phyloP scores from a whole-genome alignment of 2,888 invertebrate species.

The Lymantria dispar region DNA sequence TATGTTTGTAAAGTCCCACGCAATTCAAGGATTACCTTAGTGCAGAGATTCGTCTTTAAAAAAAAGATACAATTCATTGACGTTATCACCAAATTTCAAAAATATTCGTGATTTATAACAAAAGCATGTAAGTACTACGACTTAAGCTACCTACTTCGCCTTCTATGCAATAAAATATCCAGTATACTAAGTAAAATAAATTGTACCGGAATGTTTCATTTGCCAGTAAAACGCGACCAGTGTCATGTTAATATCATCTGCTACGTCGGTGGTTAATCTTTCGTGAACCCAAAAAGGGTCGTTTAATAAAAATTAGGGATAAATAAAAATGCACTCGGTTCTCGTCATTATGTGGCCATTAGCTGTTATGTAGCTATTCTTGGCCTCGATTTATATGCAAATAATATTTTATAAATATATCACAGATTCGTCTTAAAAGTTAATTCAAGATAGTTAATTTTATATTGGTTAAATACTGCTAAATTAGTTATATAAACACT shows the following conservation, averaged over 20 bases:
- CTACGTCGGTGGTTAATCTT: slow-evolving; percentile 68
- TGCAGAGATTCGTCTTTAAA: too few species aligned
- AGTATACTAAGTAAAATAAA: slow-evolving; percentile 1
- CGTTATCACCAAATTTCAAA: too few species aligned
- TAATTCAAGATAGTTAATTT: too few species aligned
- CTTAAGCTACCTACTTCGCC: too few species aligned
- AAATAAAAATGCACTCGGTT: slow-evolving; percentile 70
- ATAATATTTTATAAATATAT: background rate
- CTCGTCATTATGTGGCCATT: slow-evolving; percentile 67
- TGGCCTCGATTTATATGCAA: slow-evolving; percentile 24
- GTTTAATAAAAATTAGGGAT: slow-evolving; percentile 69
- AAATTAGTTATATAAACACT: too few species aligned
- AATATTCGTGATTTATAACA: too few species aligned
- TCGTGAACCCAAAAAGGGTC: slow-evolving; percentile 66
- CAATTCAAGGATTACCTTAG: too few species aligned
- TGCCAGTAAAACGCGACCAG: slow-evolving; percentile 18
- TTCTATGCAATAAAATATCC: background rate
- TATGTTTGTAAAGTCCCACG: too few species aligned
- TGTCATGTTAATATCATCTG: slow-evolving; percentile 59
- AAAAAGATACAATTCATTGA: too few species aligned
- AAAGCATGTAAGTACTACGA: too few species aligned
- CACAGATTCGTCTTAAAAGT: too few species aligned
- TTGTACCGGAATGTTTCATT: slow-evolving; percentile 9
- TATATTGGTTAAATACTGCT: too few species aligned
- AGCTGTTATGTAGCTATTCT: slow-evolving; percentile 34